These are phyloP conservation scores for Picathartes gymnocephalus DNA, from an alignment of 2,113 vertebrate species.

Conservation along the genomic window DNA sequence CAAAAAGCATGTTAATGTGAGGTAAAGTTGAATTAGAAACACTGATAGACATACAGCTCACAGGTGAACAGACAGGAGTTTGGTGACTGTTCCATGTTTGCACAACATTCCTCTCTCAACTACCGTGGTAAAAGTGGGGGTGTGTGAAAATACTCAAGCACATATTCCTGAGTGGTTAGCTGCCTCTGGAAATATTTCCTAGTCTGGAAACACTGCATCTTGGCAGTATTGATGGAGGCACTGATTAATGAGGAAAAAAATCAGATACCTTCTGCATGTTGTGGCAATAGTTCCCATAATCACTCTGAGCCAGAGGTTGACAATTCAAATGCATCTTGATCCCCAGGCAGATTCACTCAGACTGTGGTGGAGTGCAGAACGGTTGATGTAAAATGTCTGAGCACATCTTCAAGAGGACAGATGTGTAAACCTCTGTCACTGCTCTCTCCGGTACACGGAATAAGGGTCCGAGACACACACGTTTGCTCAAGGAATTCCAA, in stretches of 20 bases:
- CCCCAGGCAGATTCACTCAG: not conserved
- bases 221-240: not conserved
- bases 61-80: not conserved
- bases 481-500: no score
- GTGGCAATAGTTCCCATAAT: not conserved
- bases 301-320: not conserved
- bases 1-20: not conserved
- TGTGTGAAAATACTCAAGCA: not conserved
- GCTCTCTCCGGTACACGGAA: no score
- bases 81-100: not conserved
- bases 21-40: not conserved
- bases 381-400: not conserved
- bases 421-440: not conserved
- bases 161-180: not conserved
- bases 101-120: not conserved
- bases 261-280: not conserved
- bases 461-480: no score
- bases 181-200: not conserved
- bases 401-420: not conserved
- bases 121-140: not conserved
- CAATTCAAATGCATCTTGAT: not conserved
- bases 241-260: not conserved
- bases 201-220: not conserved
- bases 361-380: not conserved
- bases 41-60: not conserved